phyloP scores from a whole-genome alignment of 2,888 invertebrate species.

The Tinea semifulvella region DNA sequence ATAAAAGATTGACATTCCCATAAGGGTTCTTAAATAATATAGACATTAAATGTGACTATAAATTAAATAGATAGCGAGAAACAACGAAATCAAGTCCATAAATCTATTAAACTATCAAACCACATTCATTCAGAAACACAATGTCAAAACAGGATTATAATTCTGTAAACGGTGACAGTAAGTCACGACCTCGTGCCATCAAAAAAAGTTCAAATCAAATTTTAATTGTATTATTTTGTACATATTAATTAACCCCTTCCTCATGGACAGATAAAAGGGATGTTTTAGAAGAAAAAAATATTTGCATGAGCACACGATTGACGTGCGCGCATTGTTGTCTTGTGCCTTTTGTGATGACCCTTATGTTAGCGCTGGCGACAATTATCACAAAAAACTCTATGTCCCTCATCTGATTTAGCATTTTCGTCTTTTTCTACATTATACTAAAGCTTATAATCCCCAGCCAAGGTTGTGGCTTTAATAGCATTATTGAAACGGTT shows the following conservation, averaged over 20 bases:
- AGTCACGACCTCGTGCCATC: conserved; percentile 57
- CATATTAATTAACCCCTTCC: conserved; percentile 66
- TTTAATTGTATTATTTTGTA: conserved; percentile 60
- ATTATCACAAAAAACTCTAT: conserved; percentile 32
- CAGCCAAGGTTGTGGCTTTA: conserved; percentile 28
- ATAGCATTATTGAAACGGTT: conserved; percentile 31
- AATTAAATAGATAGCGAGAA: conserved; percentile 49
- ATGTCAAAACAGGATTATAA: conserved; percentile 59
- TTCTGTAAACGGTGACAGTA: conserved; percentile 54
- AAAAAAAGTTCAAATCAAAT: conserved; percentile 49
- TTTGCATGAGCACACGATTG: conserved; percentile 67
- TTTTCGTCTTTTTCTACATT: conserved; percentile 32
- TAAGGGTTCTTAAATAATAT: conserved; percentile 27
- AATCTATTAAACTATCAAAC: conserved; percentile 49
- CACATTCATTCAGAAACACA: conserved; percentile 40
- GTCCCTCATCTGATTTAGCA: conserved; percentile 27
- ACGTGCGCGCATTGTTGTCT: conserved; percentile 64
- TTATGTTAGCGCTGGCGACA: conserved; percentile 49
- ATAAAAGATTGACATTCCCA: conserved; percentile 34
- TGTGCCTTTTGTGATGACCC: conserved; percentile 66
- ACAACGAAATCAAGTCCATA: conserved; percentile 48
- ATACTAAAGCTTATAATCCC: conserved; percentile 38
- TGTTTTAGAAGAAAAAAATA: conserved; percentile 61
- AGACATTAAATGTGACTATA: conserved; percentile 39
- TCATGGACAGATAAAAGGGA: conserved; percentile 57